A percentile compares a stretch with the other conserved stretches of the same genome.
These are phyloP conservation scores for Halocynthia aurantium DNA, from an alignment of 23 tunicate species.

Conservation along the genomic window DNA sequence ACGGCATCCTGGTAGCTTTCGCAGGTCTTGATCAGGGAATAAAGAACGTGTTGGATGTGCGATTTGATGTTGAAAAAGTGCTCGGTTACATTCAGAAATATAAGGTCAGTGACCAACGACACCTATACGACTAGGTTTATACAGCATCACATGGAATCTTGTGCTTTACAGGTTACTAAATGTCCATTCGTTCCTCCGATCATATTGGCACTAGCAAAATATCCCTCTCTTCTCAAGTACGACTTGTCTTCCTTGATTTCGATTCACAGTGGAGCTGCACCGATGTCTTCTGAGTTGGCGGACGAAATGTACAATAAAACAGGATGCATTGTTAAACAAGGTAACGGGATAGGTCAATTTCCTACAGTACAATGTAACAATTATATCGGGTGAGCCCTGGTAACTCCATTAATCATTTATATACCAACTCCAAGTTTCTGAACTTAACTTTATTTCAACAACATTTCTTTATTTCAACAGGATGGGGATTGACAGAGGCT, in stretches of 20 bases:
- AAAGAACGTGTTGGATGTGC: slow-evolving; percentile 28
- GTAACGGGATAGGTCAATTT: slow-evolving; percentile 17
- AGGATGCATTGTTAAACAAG: slow-evolving; percentile 28
- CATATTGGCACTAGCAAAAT: slow-evolving; percentile 47
- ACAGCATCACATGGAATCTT: not conserved
- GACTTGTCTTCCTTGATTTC: slow-evolving; percentile 41
- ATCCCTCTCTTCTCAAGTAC: slow-evolving; percentile 32
- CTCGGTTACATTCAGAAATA: slow-evolving; percentile 25
- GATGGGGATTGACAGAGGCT: slow-evolving; percentile 63
- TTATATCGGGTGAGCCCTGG: too few relatives aligned
- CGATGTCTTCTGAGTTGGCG: slow-evolving; percentile 37
- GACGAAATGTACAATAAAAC: slow-evolving; percentile 14
- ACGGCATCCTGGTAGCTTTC: slow-evolving; percentile 27
- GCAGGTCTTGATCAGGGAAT: slow-evolving; percentile 31
- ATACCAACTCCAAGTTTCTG: not conserved
- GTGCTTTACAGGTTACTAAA: slow-evolving; percentile 10
- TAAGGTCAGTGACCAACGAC: slow-evolving; percentile 26
- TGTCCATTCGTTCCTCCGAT: slow-evolving; percentile 45
- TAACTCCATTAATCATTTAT: too few relatives aligned
- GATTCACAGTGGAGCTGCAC: slow-evolving; percentile 57
- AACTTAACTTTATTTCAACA: not conserved
- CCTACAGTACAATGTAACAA: too few relatives aligned
- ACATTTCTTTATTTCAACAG: slow-evolving; percentile 8
- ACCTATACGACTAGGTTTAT: not conserved
- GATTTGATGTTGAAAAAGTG: slow-evolving; percentile 37